Evolutionary conservation across 1,140 invertebrate species (phyloP).

Genomic region (Drosophila rhopaloa): DNA sequence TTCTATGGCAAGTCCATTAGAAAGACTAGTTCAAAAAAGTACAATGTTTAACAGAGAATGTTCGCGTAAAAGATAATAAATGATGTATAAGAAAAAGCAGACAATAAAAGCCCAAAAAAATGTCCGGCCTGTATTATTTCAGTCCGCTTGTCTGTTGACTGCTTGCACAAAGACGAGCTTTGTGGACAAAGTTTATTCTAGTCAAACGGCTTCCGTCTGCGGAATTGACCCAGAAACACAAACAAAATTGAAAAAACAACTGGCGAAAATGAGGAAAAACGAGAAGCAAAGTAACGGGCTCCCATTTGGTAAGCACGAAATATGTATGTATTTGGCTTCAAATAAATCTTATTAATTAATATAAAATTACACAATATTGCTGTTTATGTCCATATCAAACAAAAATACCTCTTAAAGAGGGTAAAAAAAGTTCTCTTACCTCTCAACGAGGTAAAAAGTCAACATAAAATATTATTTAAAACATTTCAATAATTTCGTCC

Average conservation of each 20-base stretch:
- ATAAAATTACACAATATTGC: too few species aligned
- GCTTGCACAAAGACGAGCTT: conserved; percentile 43
- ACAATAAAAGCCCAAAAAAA: conserved; percentile 65
- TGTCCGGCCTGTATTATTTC: conserved; percentile 28
- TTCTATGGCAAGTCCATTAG: conserved; percentile 17
- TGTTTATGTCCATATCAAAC: too few species aligned
- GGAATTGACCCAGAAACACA: conserved; percentile 74
- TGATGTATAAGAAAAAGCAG: conserved; percentile 76
- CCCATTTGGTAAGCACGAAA: background rate
- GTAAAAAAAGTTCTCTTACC: too few species aligned
- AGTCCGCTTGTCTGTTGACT: conserved; percentile 31
- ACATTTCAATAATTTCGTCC: too few species aligned
- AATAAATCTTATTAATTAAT: too few species aligned
- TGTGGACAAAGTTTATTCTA: conserved; percentile 75
- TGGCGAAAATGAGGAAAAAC: conserved; percentile 35
- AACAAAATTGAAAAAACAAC: conserved; percentile 70
- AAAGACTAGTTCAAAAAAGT: conserved; percentile 47
- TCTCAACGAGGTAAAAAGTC: too few species aligned
- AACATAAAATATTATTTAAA: too few species aligned
- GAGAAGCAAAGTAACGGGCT: background rate
- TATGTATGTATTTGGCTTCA: too few species aligned
- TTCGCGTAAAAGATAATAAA: conserved; percentile 68
- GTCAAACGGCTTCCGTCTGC: conserved; percentile 75
- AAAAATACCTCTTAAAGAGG: too few species aligned
- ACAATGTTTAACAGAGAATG: conserved; percentile 70